Conservation (phyloP, 2,797 vertebrate genomes). For the Liparis tanakae region DNA sequence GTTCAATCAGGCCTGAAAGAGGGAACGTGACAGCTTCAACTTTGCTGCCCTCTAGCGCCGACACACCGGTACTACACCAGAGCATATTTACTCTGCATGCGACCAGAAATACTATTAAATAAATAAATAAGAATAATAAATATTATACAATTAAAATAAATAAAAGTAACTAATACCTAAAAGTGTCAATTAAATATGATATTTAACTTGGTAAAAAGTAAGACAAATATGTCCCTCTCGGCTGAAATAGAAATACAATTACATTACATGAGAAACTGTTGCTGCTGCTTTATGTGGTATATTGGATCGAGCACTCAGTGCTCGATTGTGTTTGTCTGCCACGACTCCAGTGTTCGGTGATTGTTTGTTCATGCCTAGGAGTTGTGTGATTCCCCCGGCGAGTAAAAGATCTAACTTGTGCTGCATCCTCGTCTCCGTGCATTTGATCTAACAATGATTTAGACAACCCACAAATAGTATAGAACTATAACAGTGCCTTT, state of each 20-base stretch:
- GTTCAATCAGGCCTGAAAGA: neutral
- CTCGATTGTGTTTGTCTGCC: too few relatives aligned
- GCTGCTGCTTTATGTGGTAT: too few relatives aligned
- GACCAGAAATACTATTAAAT: neutral
- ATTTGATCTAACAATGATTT: too few relatives aligned
- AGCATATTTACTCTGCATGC: neutral
- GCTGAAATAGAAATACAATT: neutral
- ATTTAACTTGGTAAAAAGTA: too few relatives aligned
- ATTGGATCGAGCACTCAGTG: too few relatives aligned
- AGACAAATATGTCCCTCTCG: neutral
- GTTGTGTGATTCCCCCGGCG: too few relatives aligned
- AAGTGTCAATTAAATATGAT: neutral
- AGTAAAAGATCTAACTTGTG: too few relatives aligned
- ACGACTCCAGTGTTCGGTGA: too few relatives aligned
- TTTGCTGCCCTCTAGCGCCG: constrained; percentile 59
- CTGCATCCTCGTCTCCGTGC: too few relatives aligned
- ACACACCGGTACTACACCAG: neutral
- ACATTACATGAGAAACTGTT: neutral
- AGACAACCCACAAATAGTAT: too few relatives aligned
- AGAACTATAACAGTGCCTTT: too few relatives aligned
- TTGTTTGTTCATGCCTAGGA: too few relatives aligned
- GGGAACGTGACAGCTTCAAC: neutral
- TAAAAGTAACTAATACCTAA: neutral
- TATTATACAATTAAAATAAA: neutral
- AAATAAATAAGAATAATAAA: neutral